phyloP scores from a whole-genome alignment of 2,797 vertebrate species.

The Morus bassanus region DNA sequence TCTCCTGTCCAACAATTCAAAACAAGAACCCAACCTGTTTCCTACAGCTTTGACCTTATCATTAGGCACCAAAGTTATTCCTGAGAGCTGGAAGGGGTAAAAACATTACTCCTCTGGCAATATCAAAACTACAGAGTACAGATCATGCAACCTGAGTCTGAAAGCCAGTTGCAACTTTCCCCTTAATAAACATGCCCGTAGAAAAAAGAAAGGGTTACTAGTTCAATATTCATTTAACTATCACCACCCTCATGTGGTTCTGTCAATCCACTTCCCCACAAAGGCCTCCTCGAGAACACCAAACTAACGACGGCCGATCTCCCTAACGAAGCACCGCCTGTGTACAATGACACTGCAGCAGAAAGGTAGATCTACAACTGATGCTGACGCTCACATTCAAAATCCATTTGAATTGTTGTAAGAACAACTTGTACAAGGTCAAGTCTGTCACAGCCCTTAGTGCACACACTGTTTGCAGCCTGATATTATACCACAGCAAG shows the following conservation, averaged over 20 bases:
- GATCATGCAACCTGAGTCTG: rapidly evolving
- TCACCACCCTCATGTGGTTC: neutral
- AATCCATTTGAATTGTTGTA: neutral
- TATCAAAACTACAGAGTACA: neutral
- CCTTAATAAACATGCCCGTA: neutral
- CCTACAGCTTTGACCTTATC: neutral
- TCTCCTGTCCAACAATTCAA: neutral
- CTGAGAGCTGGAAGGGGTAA: neutral
- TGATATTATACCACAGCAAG: neutral
- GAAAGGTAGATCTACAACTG: neutral
- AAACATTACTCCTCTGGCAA: neutral
- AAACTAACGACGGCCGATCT: neutral
- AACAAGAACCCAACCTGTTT: neutral
- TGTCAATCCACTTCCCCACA: neutral
- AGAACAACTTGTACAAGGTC: neutral
- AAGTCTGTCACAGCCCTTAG: neutral
- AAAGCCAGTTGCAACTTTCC: neutral
- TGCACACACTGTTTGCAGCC: neutral
- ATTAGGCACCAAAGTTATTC: neutral
- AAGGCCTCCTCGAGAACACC: neutral
- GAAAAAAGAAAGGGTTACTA: neutral
- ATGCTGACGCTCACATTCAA: neutral
- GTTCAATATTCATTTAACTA: neutral
- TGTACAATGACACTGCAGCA: rapidly evolving
- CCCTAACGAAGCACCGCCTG: neutral